Evolutionary conservation across 2,888 invertebrate species (phyloP), one percentile per base, ranked within the genome.

Genomic region (Drosophila falleni): DNA sequence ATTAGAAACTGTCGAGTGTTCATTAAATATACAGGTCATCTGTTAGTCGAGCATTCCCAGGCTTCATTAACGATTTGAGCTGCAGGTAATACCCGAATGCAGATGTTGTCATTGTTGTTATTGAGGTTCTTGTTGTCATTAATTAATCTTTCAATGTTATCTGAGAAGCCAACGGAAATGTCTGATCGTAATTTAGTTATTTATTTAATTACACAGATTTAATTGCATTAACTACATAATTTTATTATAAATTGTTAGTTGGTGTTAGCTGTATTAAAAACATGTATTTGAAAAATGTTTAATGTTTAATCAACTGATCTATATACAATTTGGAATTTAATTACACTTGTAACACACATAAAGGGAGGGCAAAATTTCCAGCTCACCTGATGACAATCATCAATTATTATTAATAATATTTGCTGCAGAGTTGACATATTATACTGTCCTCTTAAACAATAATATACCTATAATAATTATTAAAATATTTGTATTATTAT

Each of bases 111-210:
- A 55, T 71, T 59, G 66, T 56, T 78, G 58, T 66, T 63, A 54
- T 55, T 58, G 50, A 55, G 33, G 37, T 39, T 39, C 16, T 51
- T 50, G 4, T 23, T 23, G 46, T 37, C 49, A 69, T 66, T 59
- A 41, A 19, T 67, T 71, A 75, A 84, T 84, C 84, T 73, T 29
- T 81, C 87, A 87, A 84, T 84, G 84, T 64, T 85, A 85, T 76
- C 81, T 33, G 60, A 51, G 54, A 61, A 68, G 55, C 49, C 65
- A 73, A 69, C 87, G 84, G 84, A 84, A 84, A 85, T 85, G 85
- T 71, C 63, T 42, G 15, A 16, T 67, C 50, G 62, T 56, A 70
- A 75, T 71, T 66, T 39, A 55, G 35, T 46, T 55, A 60, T 61
- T 51, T 46, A 65, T 59, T 58, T 63, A 56, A 69, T 64, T 61